phyloP scores from a whole-genome alignment of 35 echinoderm and acorn worm species.

The Ophiothrix spiculata region DNA sequence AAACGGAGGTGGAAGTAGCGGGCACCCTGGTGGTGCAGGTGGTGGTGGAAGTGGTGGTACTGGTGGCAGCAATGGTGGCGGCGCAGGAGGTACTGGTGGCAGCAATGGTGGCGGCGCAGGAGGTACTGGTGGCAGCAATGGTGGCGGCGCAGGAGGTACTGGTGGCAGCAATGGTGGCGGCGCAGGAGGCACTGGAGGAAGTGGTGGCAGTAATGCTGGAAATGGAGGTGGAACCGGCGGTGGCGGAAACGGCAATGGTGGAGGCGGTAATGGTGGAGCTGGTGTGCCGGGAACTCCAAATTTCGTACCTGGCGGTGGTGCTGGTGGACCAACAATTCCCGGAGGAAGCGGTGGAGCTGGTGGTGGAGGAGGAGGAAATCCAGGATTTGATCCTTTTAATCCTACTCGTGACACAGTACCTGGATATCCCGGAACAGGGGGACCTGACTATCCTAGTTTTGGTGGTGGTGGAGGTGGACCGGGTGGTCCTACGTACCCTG shows the following conservation, averaged over 20 bases:
- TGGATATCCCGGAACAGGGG: no score
- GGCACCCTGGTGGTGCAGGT: not conserved
- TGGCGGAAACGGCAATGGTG: not conserved
- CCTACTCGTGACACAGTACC: no score
- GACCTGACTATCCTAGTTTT: not conserved
- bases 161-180: not conserved
- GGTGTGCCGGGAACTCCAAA: not conserved
- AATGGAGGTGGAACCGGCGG: not conserved
- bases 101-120: not conserved
- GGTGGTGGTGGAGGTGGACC: not conserved
- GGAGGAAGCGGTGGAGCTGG: slow-evolving; percentile 11
- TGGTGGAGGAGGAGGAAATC: no score
- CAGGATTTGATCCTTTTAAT: no score
- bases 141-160: not conserved
- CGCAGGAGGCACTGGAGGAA: not conserved
- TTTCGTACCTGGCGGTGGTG: slow-evolving; percentile 3
- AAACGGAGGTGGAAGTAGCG: not conserved
- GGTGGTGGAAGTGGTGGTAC: not conserved
- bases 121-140: not conserved
- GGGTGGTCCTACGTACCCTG: not conserved
- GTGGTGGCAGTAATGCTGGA: not conserved
- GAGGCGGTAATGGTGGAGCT: not conserved
- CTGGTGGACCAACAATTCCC: not conserved
- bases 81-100: not conserved
- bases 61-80: not conserved